Base-by-base conservation (phyloP, 2,113 vertebrate species). In the Brachypteracias leptosomus region DNA sequence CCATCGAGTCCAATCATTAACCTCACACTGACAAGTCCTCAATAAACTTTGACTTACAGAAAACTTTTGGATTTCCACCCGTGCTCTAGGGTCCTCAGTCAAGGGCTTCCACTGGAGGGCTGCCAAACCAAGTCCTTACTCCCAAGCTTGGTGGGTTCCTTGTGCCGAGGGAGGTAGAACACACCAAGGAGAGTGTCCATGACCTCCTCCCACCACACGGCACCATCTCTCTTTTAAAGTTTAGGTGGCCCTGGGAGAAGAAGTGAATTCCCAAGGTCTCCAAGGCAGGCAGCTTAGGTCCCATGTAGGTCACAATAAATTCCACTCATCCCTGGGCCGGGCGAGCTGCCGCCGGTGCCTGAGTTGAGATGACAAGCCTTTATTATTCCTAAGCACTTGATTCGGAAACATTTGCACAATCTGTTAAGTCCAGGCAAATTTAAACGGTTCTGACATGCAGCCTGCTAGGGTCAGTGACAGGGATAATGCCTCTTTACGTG, bases 401-500 rank as follows among this genome's bases (percentile, higher is more conserved):
- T 97, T 96, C 95, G 67, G 87, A 95, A 97, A 90, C 95, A 90
- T 95, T 95, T 95, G 97, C 96, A 95, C 97, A 97, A 97, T 97
- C 97, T 97, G 97, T 96, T 96, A 96, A 95, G 91, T 96, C 95
- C 96, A 57, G 95, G 92, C 95, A 96, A 97, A 98, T 95, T 96
- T 97, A 98, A 98, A 96, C 40, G 98, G 96, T 97, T 96, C 77
- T 98, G 98, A 98, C 98, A 87, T 92, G 97, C 97, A 85, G 97
- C 96, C 97, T 93, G 97, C 97, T 94, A 97, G 97, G 98, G 96
- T 97, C 97, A 97, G 97, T 89, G 97, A 93, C 77, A 76, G 94
- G 96, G 97, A 97, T 97, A 97, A 98, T 96, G 97, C 96, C 97
- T 97, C 97, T 97, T 98, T 97, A 97, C 93, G 88, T 96, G 97